Percentiles rank a stretch among this genome's conserved stretches.
Conservation (phyloP, 2,888 invertebrate genomes). For the Entomobrya multifasciata region DNA sequence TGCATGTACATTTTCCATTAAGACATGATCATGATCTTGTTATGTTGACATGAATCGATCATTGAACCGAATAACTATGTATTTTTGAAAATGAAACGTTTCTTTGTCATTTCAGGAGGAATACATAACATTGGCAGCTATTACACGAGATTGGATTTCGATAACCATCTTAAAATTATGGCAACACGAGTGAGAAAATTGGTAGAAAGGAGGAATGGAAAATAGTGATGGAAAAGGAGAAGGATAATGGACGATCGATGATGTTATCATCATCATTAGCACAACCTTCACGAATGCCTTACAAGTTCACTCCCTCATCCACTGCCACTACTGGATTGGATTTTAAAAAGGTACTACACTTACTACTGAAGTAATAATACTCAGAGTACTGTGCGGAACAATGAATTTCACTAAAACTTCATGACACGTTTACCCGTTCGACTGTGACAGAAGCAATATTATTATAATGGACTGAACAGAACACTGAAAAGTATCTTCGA, state of each 20-base stretch:
- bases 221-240: neutral
- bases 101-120: conserved; percentile 27
- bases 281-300: conserved; percentile 15
- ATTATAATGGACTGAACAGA: no score
- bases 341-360: no score
- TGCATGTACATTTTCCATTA: neutral
- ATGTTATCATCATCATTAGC: conserved; percentile 36
- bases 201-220: no score
- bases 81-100: neutral
- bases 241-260: conserved; percentile 34
- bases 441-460: neutral
- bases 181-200: no score
- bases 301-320: neutral
- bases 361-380: neutral
- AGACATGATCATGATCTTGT: neutral
- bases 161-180: conserved; percentile 26
- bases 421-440: no score
- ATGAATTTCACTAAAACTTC: neutral
- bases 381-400: neutral
- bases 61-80: neutral
- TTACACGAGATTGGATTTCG: conserved; percentile 23
- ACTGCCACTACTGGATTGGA: conserved; percentile 13
- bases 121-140: neutral
- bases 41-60: conserved; percentile 4
- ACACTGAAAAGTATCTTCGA: no score